These are phyloP conservation scores for Hypolimnas misippus DNA, from an alignment of 2,888 invertebrate species.

Conservation along the genomic window DNA sequence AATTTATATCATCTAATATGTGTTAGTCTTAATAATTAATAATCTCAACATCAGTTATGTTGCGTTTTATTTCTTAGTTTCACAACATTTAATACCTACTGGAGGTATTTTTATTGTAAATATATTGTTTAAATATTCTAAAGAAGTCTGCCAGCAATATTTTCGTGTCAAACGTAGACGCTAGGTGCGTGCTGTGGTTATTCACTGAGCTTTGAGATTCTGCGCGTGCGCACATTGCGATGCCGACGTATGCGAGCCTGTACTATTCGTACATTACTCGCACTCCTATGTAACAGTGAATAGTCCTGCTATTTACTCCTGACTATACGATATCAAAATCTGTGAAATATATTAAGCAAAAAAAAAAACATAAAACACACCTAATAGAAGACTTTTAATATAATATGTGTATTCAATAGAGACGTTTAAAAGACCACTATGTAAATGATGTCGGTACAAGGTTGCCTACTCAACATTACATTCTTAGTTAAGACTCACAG, in stretches of 20 bases:
- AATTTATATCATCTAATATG: too few species aligned
- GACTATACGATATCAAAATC: too few species aligned
- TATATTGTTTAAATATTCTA: slow-evolving; percentile 26
- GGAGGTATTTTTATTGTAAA: not conserved
- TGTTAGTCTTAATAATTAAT: too few species aligned
- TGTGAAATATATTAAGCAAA: not conserved
- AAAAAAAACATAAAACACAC: not conserved
- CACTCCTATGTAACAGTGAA: too few species aligned
- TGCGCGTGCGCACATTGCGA: slow-evolving; percentile 42
- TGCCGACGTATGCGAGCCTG: slow-evolving; percentile 16
- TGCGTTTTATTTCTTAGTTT: not conserved
- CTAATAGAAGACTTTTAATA: not conserved
- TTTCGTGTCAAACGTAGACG: slow-evolving; percentile 53
- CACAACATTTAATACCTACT: not conserved
- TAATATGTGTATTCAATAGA: slow-evolving; percentile 20
- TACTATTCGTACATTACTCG: not conserved
- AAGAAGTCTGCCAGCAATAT: slow-evolving; percentile 50
- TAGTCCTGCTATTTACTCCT: too few species aligned
- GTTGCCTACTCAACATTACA: slow-evolving; percentile 29
- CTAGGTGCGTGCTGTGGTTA: slow-evolving; percentile 51
- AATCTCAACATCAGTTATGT: too few species aligned
- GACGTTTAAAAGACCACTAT: slow-evolving; percentile 33
- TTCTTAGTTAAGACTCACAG: slow-evolving; percentile 26
- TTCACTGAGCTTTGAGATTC: slow-evolving; percentile 51
- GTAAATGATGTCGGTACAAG: slow-evolving; percentile 36